These are phyloP conservation scores for Octopus bimaculoides DNA, from an alignment of 1,140 invertebrate species.

Conservation along the genomic window DNA sequence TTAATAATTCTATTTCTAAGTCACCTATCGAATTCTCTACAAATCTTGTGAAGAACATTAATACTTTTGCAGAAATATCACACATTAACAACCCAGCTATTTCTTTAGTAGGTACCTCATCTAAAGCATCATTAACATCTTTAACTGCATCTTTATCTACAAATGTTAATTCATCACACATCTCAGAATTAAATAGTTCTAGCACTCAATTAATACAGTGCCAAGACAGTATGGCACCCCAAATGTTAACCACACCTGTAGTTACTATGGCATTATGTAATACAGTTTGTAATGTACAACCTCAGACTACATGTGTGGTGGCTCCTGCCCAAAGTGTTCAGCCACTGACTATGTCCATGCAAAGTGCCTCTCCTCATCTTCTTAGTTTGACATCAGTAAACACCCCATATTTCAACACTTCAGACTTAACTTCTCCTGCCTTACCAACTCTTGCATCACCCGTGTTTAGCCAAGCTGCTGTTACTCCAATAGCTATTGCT, in stretches of 20 bases:
- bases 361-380: neutral
- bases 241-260: neutral
- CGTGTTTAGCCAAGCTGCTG: neutral
- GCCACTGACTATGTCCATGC: neutral
- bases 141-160: no score
- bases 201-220: no score
- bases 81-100: no score
- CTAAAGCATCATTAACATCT: no score
- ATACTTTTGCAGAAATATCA: no score
- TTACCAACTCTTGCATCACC: neutral
- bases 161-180: no score
- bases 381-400: neutral
- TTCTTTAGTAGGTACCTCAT: no score
- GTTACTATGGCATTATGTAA: conserved; percentile 4
- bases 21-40: no score
- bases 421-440: neutral
- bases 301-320: neutral
- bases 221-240: neutral
- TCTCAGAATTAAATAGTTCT: no score
- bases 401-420: neutral
- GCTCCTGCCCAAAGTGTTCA: neutral
- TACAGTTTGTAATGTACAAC: neutral
- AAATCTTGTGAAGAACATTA: no score
- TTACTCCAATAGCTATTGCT: neutral
- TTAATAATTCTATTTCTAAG: no score